phyloP scores from a whole-genome alignment of 2,113 vertebrate species.

The Nymphicus hollandicus region DNA sequence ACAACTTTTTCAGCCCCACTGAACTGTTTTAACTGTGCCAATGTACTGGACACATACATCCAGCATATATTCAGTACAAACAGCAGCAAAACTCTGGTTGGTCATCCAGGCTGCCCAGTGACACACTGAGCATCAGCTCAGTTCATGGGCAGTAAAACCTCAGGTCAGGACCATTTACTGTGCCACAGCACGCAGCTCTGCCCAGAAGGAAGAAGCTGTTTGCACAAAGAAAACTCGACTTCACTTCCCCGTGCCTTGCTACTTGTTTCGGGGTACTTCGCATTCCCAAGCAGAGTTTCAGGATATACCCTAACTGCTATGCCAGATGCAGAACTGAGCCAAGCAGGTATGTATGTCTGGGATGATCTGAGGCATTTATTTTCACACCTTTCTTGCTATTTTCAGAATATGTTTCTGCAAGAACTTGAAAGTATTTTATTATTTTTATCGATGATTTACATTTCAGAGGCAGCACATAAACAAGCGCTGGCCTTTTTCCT shows the following conservation, averaged over 20 bases:
- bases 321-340: not conserved
- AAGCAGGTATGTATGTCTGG: not conserved
- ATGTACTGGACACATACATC: no score
- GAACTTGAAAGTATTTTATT: not conserved
- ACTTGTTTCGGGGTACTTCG: not conserved
- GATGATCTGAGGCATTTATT: not conserved
- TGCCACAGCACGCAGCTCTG: not conserved
- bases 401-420: not conserved
- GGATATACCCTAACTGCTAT: not conserved
- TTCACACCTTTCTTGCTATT: not conserved
- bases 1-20: not conserved
- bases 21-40: not conserved
- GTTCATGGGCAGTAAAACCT: not conserved
- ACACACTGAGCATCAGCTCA: not conserved
- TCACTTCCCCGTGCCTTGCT: not conserved
- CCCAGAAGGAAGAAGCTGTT: not conserved
- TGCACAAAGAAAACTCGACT: not conserved
- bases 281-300: not conserved
- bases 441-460: not conserved
- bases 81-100: not conserved
- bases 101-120: not conserved
- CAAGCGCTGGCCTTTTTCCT: not conserved
- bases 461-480: not conserved
- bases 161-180: not conserved
- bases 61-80: not conserved